These are phyloP conservation scores for Drosophila bocqueti DNA, from an alignment of 1,140 invertebrate species.

Conservation along the genomic window DNA sequence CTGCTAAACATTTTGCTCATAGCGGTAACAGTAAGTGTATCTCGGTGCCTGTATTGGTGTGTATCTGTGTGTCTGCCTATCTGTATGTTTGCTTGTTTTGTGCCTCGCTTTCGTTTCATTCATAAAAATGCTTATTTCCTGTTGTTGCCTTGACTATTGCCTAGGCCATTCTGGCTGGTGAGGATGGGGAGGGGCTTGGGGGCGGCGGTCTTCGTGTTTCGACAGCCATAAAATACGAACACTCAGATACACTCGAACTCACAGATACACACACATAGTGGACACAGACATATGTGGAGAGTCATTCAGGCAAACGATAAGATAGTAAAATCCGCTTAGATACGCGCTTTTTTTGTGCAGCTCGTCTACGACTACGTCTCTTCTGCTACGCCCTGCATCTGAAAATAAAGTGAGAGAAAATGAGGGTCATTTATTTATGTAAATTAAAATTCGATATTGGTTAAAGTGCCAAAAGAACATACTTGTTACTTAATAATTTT, in stretches of 20 bases:
- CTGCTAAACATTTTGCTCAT: constrained; percentile 62
- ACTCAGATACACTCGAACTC: constrained; percentile 29
- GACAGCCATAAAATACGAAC: constrained; percentile 69
- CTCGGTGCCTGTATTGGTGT: not conserved
- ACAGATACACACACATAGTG: constrained; percentile 5
- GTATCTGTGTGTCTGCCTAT: constrained; percentile 22
- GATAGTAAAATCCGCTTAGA: constrained; percentile 83
- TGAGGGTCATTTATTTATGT: not conserved
- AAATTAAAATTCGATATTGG: not conserved
- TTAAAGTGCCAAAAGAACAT: not conserved
- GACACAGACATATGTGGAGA: constrained; percentile 41
- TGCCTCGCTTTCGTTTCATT: constrained; percentile 75
- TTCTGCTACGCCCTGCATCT: constrained; percentile 9
- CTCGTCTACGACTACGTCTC: constrained; percentile 5
- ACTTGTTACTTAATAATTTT: not conserved
- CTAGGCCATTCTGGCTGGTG: constrained; percentile 17
- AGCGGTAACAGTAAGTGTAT: constrained; percentile 52
- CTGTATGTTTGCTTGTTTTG: constrained; percentile 33
- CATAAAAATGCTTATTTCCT: constrained; percentile 83
- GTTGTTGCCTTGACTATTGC: constrained; percentile 66
- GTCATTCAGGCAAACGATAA: constrained; percentile 72
- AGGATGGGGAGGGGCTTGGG: constrained; percentile 9
- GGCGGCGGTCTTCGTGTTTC: constrained; percentile 58
- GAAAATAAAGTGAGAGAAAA: not conserved
- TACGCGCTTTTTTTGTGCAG: constrained; percentile 60